Conservation (phyloP, 2,888 invertebrate species). For the Tetragonisca angustula region DNA sequence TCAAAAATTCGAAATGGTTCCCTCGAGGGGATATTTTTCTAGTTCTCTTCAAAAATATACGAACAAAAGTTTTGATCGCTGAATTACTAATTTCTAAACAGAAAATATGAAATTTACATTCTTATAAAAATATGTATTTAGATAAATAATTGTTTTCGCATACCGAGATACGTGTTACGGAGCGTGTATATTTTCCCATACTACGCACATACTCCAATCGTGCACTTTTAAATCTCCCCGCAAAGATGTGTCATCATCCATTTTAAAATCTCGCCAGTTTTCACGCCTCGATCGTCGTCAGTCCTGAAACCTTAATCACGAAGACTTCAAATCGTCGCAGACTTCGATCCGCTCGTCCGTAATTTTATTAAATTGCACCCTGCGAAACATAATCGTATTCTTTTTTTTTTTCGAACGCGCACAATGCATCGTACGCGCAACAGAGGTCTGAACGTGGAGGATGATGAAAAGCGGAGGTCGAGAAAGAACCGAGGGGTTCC, state of each 20-base stretch:
- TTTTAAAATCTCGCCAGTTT: not conserved
- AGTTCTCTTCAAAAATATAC: not conserved
- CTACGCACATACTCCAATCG: no score
- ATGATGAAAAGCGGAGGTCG: constrained; percentile 2
- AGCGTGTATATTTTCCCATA: not conserved
- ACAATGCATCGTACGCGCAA: not conserved
- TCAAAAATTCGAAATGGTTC: not conserved
- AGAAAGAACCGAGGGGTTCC: constrained; percentile 44
- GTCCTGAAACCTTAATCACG: not conserved
- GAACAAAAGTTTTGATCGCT: not conserved
- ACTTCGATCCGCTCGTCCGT: not conserved
- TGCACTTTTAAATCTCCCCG: no score
- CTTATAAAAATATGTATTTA: no score
- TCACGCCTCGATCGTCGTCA: not conserved
- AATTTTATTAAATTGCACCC: not conserved
- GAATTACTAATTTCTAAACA: no score
- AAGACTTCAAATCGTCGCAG: not conserved
- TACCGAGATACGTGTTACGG: no score
- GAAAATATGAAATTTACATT: no score
- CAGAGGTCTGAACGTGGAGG: constrained; percentile 22
- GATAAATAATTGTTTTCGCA: no score
- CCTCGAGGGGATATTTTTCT: not conserved
- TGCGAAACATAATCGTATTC: not conserved
- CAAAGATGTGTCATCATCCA: no score
- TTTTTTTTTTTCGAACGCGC: not conserved